A percentile compares a stretch with the other conserved stretches of the same genome.
Conservation (phyloP, 2,888 invertebrate species). For the Epinotia bilunana region DNA sequence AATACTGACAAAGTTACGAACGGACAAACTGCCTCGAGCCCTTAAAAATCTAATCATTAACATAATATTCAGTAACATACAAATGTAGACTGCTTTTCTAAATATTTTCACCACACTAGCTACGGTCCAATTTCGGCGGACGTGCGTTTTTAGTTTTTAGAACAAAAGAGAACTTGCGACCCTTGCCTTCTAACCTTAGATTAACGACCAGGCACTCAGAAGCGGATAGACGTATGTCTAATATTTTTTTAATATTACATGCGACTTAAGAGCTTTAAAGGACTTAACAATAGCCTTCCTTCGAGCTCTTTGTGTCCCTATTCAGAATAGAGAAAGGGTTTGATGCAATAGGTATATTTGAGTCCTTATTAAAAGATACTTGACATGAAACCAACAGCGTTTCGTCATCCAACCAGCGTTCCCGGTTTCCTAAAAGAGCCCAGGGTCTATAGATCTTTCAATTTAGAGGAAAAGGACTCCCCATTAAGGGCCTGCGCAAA, state of each 20-base stretch:
- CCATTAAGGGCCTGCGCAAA: no score
- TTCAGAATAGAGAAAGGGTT: background rate
- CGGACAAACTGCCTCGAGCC: background rate
- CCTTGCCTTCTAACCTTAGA: slow-evolving; percentile 15
- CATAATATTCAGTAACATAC: background rate
- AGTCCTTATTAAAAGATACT: background rate
- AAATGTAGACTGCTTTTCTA: background rate
- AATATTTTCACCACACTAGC: background rate
- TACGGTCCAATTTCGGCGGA: background rate
- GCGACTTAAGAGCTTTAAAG: background rate
- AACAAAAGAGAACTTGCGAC: slow-evolving; percentile 24
- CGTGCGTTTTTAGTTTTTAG: background rate
- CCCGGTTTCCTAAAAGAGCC: no score
- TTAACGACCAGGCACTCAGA: slow-evolving; percentile 1
- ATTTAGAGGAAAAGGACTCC: no score
- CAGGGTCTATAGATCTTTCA: no score
- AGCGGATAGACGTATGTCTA: background rate
- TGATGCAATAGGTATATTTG: background rate
- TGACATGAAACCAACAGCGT: no score
- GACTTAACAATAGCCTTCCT: slow-evolving; percentile 1
- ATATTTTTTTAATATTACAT: background rate
- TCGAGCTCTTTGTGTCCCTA: background rate
- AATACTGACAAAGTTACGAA: background rate
- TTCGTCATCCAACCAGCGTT: no score
- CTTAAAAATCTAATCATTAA: background rate